phyloP scores from a whole-genome alignment of 2,113 vertebrate genomes.

The Hiodon tergisus region DNA sequence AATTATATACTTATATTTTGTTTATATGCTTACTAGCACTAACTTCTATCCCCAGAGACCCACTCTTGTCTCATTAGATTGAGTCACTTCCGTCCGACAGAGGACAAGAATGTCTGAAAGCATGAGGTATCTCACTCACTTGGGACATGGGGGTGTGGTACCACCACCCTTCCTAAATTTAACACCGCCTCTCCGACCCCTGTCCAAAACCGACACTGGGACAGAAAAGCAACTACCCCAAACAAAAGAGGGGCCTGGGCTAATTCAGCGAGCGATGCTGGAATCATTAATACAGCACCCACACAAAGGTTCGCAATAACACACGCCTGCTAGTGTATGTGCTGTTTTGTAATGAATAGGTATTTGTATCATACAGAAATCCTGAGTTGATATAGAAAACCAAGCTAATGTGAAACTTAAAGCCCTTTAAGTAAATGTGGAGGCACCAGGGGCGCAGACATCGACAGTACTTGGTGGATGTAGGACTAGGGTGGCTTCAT shows the following conservation, averaged over 20 bases:
- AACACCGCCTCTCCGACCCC: no score
- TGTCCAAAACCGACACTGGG: no score
- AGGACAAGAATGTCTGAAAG: slow-evolving; percentile 55
- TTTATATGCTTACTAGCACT: not conserved
- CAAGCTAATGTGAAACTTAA: no score
- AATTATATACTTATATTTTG: not conserved
- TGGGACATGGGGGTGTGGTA: slow-evolving; percentile 47
- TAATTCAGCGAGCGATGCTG: no score
- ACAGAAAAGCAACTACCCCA: no score
- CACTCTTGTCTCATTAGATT: slow-evolving; percentile 54
- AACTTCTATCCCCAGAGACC: slow-evolving; percentile 47
- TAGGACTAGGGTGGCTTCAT: slow-evolving; percentile 25
- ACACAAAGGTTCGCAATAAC: no score
- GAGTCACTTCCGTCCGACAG: slow-evolving; percentile 61
- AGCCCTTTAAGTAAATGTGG: slow-evolving; percentile 12
- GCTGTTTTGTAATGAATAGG: no score
- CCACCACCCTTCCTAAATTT: slow-evolving; percentile 13
- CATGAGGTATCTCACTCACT: slow-evolving; percentile 37
- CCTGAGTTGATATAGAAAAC: no score
- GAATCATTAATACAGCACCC: no score
- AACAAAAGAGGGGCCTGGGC: no score
- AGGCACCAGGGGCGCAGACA: slow-evolving; percentile 21
- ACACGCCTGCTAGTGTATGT: no score
- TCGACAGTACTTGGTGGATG: slow-evolving; percentile 34
- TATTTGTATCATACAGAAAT: no score